Base-by-base conservation (phyloP, 1,140 invertebrate genomes). In the Neotoxoptera formosana region DNA sequence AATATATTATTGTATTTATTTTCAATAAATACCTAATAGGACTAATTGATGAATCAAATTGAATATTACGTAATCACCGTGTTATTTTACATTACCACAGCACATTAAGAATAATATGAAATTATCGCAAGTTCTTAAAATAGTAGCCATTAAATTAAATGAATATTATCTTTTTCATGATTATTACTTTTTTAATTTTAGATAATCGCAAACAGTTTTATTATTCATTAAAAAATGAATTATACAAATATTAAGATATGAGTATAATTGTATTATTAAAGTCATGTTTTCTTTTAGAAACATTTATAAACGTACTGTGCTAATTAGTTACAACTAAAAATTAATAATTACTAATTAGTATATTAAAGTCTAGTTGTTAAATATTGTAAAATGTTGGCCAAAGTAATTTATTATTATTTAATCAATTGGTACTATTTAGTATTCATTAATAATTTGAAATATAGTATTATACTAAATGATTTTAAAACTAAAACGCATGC, bases 81-180 rank as follows among this genome's bases (percentile, higher is more conserved):
- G 34, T 60, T 60, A 56, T 90, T 41, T 90, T 60, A 90, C 9
- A 87, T 56, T 89, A 56, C 56, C 21, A 7, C 2, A 60, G 9
- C 9, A 17, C 36, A 90, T 60, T 89, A 56, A 41, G 20, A 41
- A 34, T 89, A 56, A 89, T 34, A 34, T 88, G 34, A 89, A 36
- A 56, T 89, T 36, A 89, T 56, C 88, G 41, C 53, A 41, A 90
- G 34, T 41, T 41, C 34, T 90, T 41, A 60, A 60, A 60, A 90
- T 90, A 90, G 88, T 30, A 53, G 36, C 48, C 34, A 89, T 89
- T 89, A 89, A 67, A 89, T 47, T 36, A 89, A 89, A 56, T 17
- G 34, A 53, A 36, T 36, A 53, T 53, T 56, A 89, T 89, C 21
- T 89, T 36, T 53, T 89, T 23, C n/a, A 23, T 89, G 48, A 87